A percentile compares a stretch with the other conserved stretches of the same genome.
Evolutionary conservation across 30 jellyfish, hydroid and myxozoan species (phyloP).

Genomic region (Chironex yamaguchii): DNA sequence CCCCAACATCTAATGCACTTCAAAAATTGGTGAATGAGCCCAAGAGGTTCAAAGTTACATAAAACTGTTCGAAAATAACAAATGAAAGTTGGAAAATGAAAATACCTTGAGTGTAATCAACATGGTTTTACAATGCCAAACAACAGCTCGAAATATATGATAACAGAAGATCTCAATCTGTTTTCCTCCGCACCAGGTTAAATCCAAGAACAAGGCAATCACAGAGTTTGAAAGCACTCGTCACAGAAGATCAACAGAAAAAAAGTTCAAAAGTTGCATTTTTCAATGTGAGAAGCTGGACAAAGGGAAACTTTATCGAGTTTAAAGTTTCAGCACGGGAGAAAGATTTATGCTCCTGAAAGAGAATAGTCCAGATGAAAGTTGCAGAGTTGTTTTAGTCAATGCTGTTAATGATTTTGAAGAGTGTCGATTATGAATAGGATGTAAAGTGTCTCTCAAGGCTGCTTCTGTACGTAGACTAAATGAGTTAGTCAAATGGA

Average conservation of each 20-base stretch:
- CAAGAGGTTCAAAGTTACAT: too few relatives aligned
- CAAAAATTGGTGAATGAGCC: too few relatives aligned
- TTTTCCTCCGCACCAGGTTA: too few relatives aligned
- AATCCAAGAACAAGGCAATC: too few relatives aligned
- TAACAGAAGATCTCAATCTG: too few relatives aligned
- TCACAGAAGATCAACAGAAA: constrained; percentile 7
- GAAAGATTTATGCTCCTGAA: constrained; percentile 16
- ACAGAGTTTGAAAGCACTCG: constrained; percentile 17
- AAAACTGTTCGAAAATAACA: too few relatives aligned
- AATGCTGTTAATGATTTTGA: constrained; percentile 19
- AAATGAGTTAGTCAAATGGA: constrained; percentile 8
- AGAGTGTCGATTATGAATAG: constrained; percentile 22
- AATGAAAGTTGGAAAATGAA: too few relatives aligned
- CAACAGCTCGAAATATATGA: too few relatives aligned
- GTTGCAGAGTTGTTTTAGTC: constrained; percentile 8
- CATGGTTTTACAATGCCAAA: too few relatives aligned
- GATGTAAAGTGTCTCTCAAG: constrained; percentile 17
- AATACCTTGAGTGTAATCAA: too few relatives aligned
- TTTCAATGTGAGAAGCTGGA: constrained; percentile 25
- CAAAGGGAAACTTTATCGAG: constrained; percentile 27
- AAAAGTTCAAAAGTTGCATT: constrained; percentile 4
- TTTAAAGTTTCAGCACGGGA: constrained; percentile 11
- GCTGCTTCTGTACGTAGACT: constrained; percentile 38
- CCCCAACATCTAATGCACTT: too few relatives aligned
- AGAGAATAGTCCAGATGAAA: constrained; percentile 34